Evolutionary conservation across 2,113 vertebrate species (phyloP), one percentile per base, ranked within the genome.

Genomic region (Pachycephala philippinensis): DNA sequence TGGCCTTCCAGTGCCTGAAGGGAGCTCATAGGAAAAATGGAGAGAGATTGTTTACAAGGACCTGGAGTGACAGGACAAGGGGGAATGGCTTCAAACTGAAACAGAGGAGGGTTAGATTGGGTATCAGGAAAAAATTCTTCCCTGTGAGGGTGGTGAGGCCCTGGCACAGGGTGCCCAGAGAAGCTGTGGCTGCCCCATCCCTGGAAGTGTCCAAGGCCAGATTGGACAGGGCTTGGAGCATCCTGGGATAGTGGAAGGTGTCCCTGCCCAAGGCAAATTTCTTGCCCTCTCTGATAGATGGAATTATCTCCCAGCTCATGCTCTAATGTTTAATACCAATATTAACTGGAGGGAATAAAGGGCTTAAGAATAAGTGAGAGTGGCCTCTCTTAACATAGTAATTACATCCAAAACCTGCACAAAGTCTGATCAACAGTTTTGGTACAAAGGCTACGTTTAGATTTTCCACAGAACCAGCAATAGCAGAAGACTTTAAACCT

Each of bases 401-500:
- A 54, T 47, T 56, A 27, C n/a, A 76, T 24, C 35, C 17, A 60
- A 95, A 60, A 15, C 2, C 35, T n/a, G 54, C 79, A 78, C 39
- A 47, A 96, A 94, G 42, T 84, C 76, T 87, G 53, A 83, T 44
- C 33, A 74, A 75, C n/a, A 50, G 10, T 59, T 88, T 90, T 85
- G 85, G 91, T 70, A 77, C 84, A 97, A 96, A 93, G 94, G 90
- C 85, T 92, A 42, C 27, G 0, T 49, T 93, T 78, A 59, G 64
- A 85, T 85, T 91, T 95, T 65, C 42, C 72, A 83, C 44, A 89
- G 64, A 79, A 40, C 26, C 47, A 86, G 64, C 47, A 47, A 37
- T 0, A 64, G 39, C 10, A 79, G 37, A 87, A 95, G 82, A 96
- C 96, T 96, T 97, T 95, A 96, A 96, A 96, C 96, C 26, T 83